phyloP scores from a whole-genome alignment of 1,140 invertebrate species.

The Brachionus asplanchnoidis region DNA sequence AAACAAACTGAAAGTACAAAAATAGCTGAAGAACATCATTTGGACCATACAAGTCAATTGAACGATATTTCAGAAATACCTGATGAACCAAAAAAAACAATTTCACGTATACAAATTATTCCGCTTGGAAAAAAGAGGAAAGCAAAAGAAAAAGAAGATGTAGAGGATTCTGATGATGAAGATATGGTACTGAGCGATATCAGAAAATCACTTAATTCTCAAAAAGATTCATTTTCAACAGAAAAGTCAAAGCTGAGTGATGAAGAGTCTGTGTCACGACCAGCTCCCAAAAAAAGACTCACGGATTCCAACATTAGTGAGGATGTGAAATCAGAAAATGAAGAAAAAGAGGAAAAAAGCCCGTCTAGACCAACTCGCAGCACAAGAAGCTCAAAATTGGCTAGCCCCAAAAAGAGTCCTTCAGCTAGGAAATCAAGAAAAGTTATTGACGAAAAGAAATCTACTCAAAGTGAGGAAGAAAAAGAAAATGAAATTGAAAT shows the following conservation, averaged over 20 bases:
- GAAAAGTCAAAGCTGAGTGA: background rate
- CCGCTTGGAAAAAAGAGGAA: background rate
- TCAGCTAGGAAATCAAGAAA: background rate
- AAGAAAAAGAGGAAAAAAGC: background rate
- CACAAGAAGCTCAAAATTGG: background rate
- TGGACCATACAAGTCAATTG: background rate
- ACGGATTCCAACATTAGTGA: background rate
- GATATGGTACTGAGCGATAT: constrained; percentile 14
- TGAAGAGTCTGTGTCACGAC: background rate
- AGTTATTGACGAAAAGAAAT: background rate
- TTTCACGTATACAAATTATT: background rate
- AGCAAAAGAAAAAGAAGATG: background rate
- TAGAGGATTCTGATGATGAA: constrained; percentile 1
- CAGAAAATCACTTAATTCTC: background rate
- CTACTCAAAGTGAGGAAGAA: background rate
- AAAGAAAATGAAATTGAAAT: background rate
- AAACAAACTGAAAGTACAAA: constrained; percentile 1
- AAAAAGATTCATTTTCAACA: background rate
- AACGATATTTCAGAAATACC: background rate
- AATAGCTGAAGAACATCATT: background rate
- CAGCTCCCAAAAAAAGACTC: background rate
- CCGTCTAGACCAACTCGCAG: background rate
- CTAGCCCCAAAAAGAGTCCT: background rate
- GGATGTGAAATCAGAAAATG: background rate
- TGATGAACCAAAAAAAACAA: background rate